A percentile compares a stretch with the other conserved stretches of the same genome.
phyloP scores from a whole-genome alignment of 2,113 vertebrate genomes.

The Laterallus jamaicensis region DNA sequence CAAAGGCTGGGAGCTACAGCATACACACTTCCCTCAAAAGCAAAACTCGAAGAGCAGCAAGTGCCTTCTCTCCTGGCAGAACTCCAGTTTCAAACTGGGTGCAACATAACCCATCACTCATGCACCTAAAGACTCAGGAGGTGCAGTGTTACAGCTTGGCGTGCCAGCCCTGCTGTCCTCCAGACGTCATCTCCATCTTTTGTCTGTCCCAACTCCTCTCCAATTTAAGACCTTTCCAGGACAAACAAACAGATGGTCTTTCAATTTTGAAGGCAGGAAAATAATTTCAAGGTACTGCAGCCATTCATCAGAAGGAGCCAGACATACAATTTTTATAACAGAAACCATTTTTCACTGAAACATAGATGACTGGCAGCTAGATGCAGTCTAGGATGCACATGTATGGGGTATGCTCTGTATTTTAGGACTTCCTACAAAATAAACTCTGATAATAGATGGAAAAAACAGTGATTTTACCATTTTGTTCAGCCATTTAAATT shows the following conservation, averaged over 20 bases:
- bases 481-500: neutral
- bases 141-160: neutral
- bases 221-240: neutral
- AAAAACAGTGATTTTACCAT: neutral
- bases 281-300: neutral
- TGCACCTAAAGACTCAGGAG: neutral
- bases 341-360: neutral
- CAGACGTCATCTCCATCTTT: neutral
- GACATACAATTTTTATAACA: neutral
- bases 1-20: rapidly evolving
- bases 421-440: neutral
- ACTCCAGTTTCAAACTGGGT: neutral
- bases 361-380: neutral
- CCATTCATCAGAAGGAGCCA: neutral
- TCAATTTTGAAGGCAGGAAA: neutral
- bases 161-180: neutral
- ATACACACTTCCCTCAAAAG: neutral
- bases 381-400: neutral
- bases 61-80: neutral
- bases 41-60: neutral
- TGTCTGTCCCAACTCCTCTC: neutral
- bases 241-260: neutral
- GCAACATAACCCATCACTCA: neutral
- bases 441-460: neutral
- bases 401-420: neutral